A percentile compares a stretch with the other conserved stretches of the same genome.
phyloP scores from a whole-genome alignment of 35 echinoderm and acorn worm species.

The Lytechinus pictus region DNA sequence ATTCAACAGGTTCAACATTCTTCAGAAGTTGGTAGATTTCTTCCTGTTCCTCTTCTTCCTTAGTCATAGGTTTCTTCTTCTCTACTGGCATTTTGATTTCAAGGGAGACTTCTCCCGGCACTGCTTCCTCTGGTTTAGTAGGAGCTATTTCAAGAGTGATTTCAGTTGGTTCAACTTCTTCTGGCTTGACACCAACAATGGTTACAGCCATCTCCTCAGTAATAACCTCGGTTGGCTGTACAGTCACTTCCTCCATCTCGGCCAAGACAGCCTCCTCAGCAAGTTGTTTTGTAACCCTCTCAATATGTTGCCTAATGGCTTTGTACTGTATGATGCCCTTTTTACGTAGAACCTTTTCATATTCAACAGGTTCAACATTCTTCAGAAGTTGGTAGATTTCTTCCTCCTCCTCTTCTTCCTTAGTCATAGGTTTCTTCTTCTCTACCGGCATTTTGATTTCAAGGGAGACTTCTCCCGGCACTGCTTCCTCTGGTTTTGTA shows the following conservation, averaged over 20 bases:
- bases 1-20: conserved; percentile 60
- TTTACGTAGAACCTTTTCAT: background rate
- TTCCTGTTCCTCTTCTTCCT: conserved; percentile 22
- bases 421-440: background rate
- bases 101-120: conserved; percentile 41
- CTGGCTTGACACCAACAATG: background rate
- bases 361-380: background rate
- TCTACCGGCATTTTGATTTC: background rate
- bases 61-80: conserved; percentile 47
- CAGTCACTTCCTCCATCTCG: background rate
- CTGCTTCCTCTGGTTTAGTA: conserved; percentile 7
- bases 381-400: background rate
- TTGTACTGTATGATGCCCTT: background rate
- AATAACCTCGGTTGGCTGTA: background rate
- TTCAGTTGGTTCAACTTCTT: conserved; percentile 10
- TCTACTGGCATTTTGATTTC: conserved; percentile 32
- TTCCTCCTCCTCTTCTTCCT: background rate
- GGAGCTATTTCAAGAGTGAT: background rate
- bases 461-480: background rate
- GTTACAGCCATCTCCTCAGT: background rate
- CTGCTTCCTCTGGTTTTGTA: background rate
- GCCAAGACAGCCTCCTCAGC: background rate
- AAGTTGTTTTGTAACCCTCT: background rate
- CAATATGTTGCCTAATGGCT: background rate
- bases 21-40: conserved; percentile 19